Percentiles rank a stretch among this genome's conserved stretches.
Evolutionary conservation across 2,888 invertebrate species (phyloP).

Genomic region (Bembecia ichneumoniformis): DNA sequence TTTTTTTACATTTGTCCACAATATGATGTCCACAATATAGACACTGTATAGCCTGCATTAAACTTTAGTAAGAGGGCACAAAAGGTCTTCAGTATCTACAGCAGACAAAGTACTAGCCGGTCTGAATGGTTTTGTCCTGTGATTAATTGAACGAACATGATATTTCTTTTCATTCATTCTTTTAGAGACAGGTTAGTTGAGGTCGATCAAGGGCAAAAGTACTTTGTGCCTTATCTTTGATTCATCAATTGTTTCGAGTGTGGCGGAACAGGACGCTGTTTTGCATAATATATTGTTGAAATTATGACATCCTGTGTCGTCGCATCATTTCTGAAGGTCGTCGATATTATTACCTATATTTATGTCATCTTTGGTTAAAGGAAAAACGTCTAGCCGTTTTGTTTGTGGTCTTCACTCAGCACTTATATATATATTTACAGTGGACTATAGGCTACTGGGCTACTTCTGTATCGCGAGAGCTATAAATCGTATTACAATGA

Average conservation of each 20-base stretch:
- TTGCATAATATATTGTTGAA: slow-evolving; percentile 6
- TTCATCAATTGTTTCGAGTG: not conserved
- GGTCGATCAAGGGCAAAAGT: not conserved
- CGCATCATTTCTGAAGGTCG: not conserved
- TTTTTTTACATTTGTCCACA: no score
- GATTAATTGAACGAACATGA: not conserved
- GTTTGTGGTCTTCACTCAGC: no score
- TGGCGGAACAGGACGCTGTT: not conserved
- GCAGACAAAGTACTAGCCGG: no score
- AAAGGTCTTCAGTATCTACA: no score
- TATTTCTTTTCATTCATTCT: not conserved
- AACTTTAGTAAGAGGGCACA: no score
- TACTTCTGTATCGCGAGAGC: no score
- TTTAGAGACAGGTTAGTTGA: not conserved
- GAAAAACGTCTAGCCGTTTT: no score
- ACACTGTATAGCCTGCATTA: no score
- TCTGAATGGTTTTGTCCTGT: not conserved
- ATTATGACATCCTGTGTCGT: slow-evolving; percentile 13
- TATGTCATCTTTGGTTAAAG: not conserved
- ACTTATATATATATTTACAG: no score
- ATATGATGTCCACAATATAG: no score
- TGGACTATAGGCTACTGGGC: no score
- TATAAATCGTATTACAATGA: no score
- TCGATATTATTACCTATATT: not conserved
- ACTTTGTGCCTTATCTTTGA: not conserved